Percentiles rank a stretch among this genome's conserved stretches.
Conservation (phyloP, 2,888 invertebrate genomes). For the Julus scandinavius region DNA sequence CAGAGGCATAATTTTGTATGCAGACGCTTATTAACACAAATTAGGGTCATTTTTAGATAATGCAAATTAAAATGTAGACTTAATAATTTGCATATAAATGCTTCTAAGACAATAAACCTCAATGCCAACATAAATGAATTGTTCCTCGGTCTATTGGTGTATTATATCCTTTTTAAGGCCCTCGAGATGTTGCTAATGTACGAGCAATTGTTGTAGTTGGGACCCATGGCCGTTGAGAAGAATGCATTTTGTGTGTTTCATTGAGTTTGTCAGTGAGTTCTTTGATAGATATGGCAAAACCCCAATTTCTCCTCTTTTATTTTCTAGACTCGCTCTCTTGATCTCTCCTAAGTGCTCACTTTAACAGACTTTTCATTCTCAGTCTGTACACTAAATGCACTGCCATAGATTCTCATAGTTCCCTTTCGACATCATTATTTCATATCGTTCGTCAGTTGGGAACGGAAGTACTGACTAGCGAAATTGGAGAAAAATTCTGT, state of each 20-base stretch:
- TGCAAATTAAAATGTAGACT: neutral
- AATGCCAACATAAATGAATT: conserved; percentile 3
- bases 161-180: neutral
- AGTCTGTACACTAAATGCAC: conserved; percentile 27
- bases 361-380: conserved; percentile 21
- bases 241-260: conserved; percentile 27
- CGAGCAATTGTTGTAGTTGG: conserved; percentile 7
- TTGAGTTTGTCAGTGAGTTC: conserved; percentile 26
- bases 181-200: conserved; percentile 27
- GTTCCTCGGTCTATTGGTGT: neutral
- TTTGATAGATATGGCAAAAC: conserved; percentile 6
- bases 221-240: conserved; percentile 14
- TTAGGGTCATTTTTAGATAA: neutral
- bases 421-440: neutral
- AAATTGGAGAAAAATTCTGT: conserved; percentile 8
- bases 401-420: conserved; percentile 25
- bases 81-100: neutral
- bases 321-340: conserved; percentile 16
- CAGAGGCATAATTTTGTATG: too few species aligned
- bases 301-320: conserved; percentile 19
- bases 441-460: conserved; percentile 27
- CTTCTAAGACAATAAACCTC: neutral
- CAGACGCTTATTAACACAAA: too few species aligned
- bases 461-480: conserved; percentile 27
- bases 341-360: conserved; percentile 27